A percentile compares a stretch with the other conserved stretches of the same genome.
Evolutionary conservation across 30 jellyfish, hydroid and myxozoan species (phyloP).

Genomic region (Pelagia noctiluca): DNA sequence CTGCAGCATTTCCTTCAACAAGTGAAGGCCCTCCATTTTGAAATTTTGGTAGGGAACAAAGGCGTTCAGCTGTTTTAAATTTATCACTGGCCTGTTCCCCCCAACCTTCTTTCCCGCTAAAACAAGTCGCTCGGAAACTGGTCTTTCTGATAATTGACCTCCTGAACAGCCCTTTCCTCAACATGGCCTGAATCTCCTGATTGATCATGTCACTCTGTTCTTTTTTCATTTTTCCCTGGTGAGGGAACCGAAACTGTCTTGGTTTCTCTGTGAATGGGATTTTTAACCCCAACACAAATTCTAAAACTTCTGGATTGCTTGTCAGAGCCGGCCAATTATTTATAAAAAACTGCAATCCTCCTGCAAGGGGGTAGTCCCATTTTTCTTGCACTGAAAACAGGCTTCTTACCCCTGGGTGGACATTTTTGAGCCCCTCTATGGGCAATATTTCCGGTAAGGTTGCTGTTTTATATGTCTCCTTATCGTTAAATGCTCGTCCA

Average conservation of each 20-base stretch:
- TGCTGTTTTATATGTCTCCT: background rate
- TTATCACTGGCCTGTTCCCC: slow-evolving; percentile 20
- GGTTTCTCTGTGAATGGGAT: slow-evolving; percentile 5
- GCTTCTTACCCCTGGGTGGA: background rate
- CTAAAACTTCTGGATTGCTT: slow-evolving; percentile 18
- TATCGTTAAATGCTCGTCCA: background rate
- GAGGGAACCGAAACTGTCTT: slow-evolving; percentile 2
- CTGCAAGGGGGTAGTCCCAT: background rate
- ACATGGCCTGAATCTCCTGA: slow-evolving; percentile 16
- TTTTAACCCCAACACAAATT: slow-evolving; percentile 8
- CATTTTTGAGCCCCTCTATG: background rate
- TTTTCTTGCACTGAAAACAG: background rate
- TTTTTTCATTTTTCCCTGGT: slow-evolving; percentile 1
- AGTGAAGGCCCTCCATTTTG: too few relatives aligned
- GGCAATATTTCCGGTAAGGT: background rate
- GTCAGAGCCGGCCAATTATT: background rate
- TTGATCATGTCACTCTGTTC: background rate
- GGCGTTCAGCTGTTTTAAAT: slow-evolving; percentile 23
- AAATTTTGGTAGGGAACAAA: slow-evolving; percentile 27
- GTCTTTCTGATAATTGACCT: slow-evolving; percentile 18
- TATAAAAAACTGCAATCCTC: background rate
- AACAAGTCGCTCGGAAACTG: slow-evolving; percentile 1
- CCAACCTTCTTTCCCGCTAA: background rate
- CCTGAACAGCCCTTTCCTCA: slow-evolving; percentile 9
- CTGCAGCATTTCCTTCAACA: slow-evolving; percentile 51